phyloP scores from a whole-genome alignment of 2,113 vertebrate species.

The Sardina pilchardus region DNA sequence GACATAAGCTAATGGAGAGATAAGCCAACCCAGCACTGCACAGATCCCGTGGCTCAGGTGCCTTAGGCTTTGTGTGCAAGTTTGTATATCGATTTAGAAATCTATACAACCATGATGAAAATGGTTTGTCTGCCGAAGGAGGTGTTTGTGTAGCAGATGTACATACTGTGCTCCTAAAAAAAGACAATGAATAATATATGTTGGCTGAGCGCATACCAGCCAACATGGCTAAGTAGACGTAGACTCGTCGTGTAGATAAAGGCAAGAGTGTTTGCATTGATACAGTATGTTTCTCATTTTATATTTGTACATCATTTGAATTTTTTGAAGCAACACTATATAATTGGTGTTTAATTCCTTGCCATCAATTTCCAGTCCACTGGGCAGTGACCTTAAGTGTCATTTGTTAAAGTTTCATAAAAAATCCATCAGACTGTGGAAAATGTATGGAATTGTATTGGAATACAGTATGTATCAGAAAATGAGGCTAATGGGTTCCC shows the following conservation, averaged over 20 bases:
- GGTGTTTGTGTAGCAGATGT: not conserved
- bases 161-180: not conserved
- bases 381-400: too few species aligned
- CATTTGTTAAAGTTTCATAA: too few species aligned
- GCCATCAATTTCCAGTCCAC: too few species aligned
- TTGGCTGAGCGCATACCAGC: not conserved
- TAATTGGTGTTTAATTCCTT: too few species aligned
- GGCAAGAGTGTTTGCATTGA: not conserved
- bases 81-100: conserved; percentile 17
- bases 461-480: too few species aligned
- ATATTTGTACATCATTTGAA: too few species aligned
- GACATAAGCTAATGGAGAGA: conserved; percentile 16
- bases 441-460: too few species aligned
- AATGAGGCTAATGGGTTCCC: too few species aligned
- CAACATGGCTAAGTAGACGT: not conserved
- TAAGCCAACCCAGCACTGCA: not conserved
- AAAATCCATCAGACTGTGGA: too few species aligned
- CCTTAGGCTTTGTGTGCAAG: conserved; percentile 12
- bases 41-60: not conserved
- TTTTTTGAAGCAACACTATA: too few species aligned
- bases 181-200: conserved; percentile 11
- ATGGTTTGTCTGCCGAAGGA: conserved; percentile 4
- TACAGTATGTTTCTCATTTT: not conserved
- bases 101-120: not conserved
- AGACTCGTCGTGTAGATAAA: not conserved